phyloP scores from a whole-genome alignment of 1,140 invertebrate species.

The Magallana angulata region DNA sequence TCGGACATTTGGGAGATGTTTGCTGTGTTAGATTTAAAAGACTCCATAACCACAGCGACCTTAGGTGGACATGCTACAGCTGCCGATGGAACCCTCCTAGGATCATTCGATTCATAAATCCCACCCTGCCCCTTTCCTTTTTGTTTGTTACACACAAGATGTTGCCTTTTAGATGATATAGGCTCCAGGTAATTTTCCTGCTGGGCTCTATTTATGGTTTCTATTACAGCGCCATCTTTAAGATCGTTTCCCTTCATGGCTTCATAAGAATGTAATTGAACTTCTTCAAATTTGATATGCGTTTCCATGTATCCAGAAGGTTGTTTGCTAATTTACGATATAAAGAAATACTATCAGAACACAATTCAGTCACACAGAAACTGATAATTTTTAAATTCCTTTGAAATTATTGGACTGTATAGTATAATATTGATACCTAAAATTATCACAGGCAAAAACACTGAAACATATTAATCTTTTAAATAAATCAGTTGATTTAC shows the following conservation, averaged over 20 bases:
- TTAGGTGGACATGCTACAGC: no score
- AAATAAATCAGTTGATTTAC: no score
- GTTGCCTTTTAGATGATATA: background rate
- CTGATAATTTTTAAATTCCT: no score
- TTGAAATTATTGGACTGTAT: no score
- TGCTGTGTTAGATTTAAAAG: no score
- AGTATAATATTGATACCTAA: no score
- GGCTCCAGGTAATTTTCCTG: background rate
- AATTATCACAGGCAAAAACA: no score
- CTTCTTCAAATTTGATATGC: background rate
- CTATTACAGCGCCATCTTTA: background rate
- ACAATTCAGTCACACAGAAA: background rate
- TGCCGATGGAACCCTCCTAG: background rate
- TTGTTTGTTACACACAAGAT: background rate
- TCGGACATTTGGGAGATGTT: background rate
- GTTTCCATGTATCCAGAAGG: background rate
- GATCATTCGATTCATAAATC: background rate
- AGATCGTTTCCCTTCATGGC: background rate
- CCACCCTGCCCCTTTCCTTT: background rate
- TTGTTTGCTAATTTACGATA: background rate
- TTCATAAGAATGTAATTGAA: background rate
- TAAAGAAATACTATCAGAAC: background rate
- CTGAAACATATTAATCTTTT: no score
- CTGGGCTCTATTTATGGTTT: background rate
- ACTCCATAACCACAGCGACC: no score